Base-by-base conservation (phyloP, 1,140 invertebrate species). In the Eueides isabella region DNA sequence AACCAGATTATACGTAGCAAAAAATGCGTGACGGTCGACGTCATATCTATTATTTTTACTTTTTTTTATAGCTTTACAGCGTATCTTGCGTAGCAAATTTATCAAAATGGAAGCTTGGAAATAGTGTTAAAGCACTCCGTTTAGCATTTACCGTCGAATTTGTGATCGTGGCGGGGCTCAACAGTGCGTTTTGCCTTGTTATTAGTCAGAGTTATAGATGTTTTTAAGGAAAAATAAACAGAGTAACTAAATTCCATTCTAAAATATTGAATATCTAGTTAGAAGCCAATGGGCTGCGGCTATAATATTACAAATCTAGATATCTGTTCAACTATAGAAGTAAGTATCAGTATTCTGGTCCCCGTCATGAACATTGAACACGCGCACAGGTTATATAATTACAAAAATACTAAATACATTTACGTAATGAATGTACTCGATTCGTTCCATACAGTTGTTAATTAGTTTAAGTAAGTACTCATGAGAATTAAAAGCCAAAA, bases 391-490 rank as follows among this genome's bases (percentile, higher is more conserved):
- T 74, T 79, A 84, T 79, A 79, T 80, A 79, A 84, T 74, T 55
- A 72, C 71, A 78, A 72, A 77, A 70, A 77, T 63, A 73, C 14
- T 63, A 67, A 81, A 69, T 75, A 67, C 48, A 64, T 76, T 80
- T 79, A 79, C 74, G 76, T 82, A 80, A 84, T 41, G 26, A 38
- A 77, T 12, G 75, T 76, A 74, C 72, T 61, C 76, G 66, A 74
- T 66, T 62, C 79, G 81, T 85, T 79, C 81, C 85, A 75, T 67
- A 68, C 55, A 68, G 67, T 83, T 77, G 78, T 68, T 82, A 86
- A 85, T 81, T 83, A 81, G 81, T 83, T 80, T 83, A 84, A 83
- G 80, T 81, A 81, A 76, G 12, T 38, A 38, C 35, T 82, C 77
- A 71, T 79, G 75, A 76, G 79, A 81, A 78, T 70, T 62, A 75